Base-by-base conservation (phyloP, 2,113 vertebrate genomes). In the Melanerpes formicivorus region DNA sequence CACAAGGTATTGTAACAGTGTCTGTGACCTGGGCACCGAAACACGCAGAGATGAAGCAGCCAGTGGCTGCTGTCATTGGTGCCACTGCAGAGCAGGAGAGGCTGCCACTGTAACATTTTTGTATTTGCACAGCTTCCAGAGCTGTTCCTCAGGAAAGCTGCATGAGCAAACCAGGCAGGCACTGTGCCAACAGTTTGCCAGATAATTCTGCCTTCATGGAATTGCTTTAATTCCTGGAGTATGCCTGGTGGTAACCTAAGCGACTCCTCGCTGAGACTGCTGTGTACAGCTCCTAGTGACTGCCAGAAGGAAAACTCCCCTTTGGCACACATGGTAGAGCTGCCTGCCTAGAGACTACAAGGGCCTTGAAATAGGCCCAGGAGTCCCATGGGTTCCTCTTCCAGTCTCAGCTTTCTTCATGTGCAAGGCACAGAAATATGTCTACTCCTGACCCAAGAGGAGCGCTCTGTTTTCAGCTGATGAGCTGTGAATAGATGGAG, bases 271-370 rank as follows among this genome's bases (percentile, higher is more conserved):
- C 96, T 96, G 95, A 97, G 95, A 93, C 77, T 67, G 59, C 56
- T 62, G 67, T 71, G 84, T 80, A 74, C 93, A 96, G 96, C 91
- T 97, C 97, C 95, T 96, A 44, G 95, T 91, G 95, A 75, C 92
- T 3, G n/a, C 80, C 78, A 78, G 63, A 85, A 92, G 73, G 86
- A 85, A 82, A 34, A 80, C 40, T 73, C 65, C 87, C 90, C 84
- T 91, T 25, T 17, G 82, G 89, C 76, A 2, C 66, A 78, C 80
- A 3, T 84, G 60, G 93, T 95, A 14, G 96, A 97, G 95, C 96
- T 97, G 93, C 91, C 70, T 92, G 92, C 96, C 93, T 96, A 88
- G 95, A 96, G 93, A 95, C 96, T 95, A 48, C 54, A 56, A n/a
- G 11, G 80, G 80, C 88, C 93, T 82, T 88, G 78, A 32, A 66